These are phyloP conservation scores for Camponotus pennsylvanicus DNA, from an alignment of 1,140 invertebrate species.

Conservation along the genomic window DNA sequence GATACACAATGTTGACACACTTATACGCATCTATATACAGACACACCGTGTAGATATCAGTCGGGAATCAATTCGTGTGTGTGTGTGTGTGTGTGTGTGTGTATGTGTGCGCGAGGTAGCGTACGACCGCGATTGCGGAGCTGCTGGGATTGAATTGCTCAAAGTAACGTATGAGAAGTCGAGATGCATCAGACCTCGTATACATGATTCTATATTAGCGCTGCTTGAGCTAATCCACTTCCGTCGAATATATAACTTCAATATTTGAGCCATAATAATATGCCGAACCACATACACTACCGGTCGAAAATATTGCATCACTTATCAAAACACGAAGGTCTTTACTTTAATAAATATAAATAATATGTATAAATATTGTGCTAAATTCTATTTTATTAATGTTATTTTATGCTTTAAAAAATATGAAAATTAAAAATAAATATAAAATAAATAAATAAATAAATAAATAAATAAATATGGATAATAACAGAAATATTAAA, in stretches of 20 bases:
- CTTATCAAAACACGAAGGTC: no score
- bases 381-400: no score
- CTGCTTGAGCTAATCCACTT: not conserved
- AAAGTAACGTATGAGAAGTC: slow-evolving; percentile 44
- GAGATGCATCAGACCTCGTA: not conserved
- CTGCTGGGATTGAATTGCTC: slow-evolving; percentile 14
- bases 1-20: slow-evolving; percentile 60
- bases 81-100: no score
- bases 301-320: no score
- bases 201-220: slow-evolving; percentile 11
- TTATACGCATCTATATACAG: not conserved
- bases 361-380: no score
- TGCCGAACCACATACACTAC: not conserved
- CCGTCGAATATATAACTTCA: not conserved
- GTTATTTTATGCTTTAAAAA: no score
- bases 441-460: no score
- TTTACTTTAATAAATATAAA: no score
- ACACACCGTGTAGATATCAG: slow-evolving; percentile 6
- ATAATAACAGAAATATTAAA: no score
- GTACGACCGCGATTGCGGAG: slow-evolving; percentile 20
- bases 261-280: not conserved
- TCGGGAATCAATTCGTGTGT: not conserved
- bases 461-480: no score
- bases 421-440: no score
- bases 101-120: not conserved